Evolutionary conservation across 2,113 vertebrate genomes (phyloP).

Genomic region (Pan paniscus): DNA sequence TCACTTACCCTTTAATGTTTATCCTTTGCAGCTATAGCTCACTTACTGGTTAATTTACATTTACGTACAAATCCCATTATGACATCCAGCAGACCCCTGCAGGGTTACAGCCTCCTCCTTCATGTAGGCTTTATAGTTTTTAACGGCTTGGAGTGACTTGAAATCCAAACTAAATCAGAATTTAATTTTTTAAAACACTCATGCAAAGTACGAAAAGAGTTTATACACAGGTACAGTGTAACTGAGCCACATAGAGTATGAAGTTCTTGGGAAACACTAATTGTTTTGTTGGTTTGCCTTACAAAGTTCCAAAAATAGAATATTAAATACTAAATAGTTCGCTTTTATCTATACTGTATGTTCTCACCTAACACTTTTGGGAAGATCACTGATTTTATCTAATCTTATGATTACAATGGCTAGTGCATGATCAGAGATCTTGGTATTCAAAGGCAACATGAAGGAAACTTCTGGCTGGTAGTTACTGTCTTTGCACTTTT

Average conservation of each 20-base stretch:
- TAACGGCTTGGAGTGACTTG: not conserved
- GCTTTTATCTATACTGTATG: not conserved
- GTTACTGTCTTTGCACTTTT: not conserved
- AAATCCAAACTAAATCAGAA: conserved; percentile 20
- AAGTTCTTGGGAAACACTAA: not conserved
- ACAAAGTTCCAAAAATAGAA: not conserved
- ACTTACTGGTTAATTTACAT: conserved; percentile 46
- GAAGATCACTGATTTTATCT: conserved; percentile 4
- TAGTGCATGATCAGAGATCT: conserved; percentile 21
- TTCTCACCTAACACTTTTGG: conserved; percentile 28
- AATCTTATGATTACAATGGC: conserved; percentile 22
- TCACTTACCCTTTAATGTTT: conserved; percentile 28
- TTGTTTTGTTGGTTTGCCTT: conserved; percentile 11
- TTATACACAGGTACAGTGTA: not conserved
- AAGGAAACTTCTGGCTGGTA: not conserved
- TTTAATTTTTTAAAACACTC: conserved; percentile 33
- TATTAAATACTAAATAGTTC: conserved; percentile 42
- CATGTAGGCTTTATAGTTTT: not conserved
- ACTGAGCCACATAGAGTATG: not conserved
- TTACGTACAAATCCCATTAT: conserved; percentile 37
- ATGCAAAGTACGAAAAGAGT: not conserved
- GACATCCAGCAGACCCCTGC: not conserved
- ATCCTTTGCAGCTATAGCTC: not conserved
- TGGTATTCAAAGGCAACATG: not conserved
- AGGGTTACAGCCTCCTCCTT: conserved; percentile 8